Conservation (phyloP, 2,888 invertebrate genomes). For the Trilocha varians region DNA sequence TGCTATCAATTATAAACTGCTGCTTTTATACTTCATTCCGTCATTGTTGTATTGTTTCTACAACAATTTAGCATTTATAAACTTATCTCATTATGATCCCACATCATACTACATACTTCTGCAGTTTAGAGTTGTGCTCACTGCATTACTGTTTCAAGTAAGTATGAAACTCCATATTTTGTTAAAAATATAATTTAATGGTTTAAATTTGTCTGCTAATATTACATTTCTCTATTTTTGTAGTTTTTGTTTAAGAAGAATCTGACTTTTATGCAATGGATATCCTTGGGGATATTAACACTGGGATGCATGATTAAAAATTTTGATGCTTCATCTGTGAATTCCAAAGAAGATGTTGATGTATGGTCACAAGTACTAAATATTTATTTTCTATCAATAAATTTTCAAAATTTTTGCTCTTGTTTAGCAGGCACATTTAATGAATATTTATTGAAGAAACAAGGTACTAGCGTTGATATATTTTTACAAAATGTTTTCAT, state of each 20-base stretch:
- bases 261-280: slow-evolving; percentile 87
- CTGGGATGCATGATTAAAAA: slow-evolving; percentile 94
- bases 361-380: slow-evolving; percentile 62
- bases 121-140: slow-evolving; percentile 93
- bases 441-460: slow-evolving; percentile 91
- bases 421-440: slow-evolving; percentile 97
- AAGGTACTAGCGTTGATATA: slow-evolving; percentile 88
- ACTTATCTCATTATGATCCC: slow-evolving; percentile 92
- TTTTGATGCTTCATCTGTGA: slow-evolving; percentile 69
- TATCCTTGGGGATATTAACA: slow-evolving; percentile 89
- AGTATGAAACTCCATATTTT: slow-evolving; percentile 10
- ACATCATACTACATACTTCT: slow-evolving; percentile 93
- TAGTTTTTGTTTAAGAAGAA: slow-evolving; percentile 90
- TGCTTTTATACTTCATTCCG: slow-evolving; percentile 90
- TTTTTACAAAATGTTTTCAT: slow-evolving; percentile 96
- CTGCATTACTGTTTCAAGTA: slow-evolving; percentile 94
- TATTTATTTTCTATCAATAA: slow-evolving; percentile 76
- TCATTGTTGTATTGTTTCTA: slow-evolving; percentile 93
- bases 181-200: background rate
- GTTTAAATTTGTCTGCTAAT: background rate
- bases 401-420: slow-evolving; percentile 90
- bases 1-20: slow-evolving; percentile 74
- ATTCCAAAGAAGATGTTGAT: slow-evolving; percentile 31
- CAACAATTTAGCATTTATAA: slow-evolving; percentile 94
- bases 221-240: slow-evolving; percentile 20